A percentile compares a stretch with the other conserved stretches of the same genome.
phyloP scores from a whole-genome alignment of 2,797 vertebrate species.

The Molossus molossus region DNA sequence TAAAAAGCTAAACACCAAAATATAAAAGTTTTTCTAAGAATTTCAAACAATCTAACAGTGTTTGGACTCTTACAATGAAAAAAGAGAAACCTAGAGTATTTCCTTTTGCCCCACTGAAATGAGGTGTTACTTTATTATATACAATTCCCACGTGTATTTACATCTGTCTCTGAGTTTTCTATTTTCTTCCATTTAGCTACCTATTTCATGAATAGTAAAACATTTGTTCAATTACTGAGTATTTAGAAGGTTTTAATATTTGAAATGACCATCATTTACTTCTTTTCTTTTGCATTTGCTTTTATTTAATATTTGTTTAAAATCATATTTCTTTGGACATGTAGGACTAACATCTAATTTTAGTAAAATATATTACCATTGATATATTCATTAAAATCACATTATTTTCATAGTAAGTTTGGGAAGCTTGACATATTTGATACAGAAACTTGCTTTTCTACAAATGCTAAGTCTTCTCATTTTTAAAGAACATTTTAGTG shows the following conservation, averaged over 20 bases:
- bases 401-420: constrained; percentile 8
- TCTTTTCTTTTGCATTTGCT: neutral
- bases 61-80: neutral
- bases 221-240: neutral
- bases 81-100: neutral
- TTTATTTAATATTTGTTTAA: neutral
- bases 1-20: no score
- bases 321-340: neutral
- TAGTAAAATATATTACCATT: neutral
- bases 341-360: neutral
- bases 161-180: neutral
- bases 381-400: neutral
- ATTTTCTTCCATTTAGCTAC: neutral
- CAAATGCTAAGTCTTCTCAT: neutral
- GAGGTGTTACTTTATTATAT: neutral
- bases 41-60: neutral
- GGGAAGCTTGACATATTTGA: neutral
- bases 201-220: neutral
- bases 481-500: neutral
- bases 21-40: neutral
- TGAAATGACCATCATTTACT: neutral
- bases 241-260: neutral
- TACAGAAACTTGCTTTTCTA: neutral
- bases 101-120: neutral
- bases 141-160: neutral